Conservation (phyloP, 2,113 vertebrate species). For the Paratilapia polleni region DNA sequence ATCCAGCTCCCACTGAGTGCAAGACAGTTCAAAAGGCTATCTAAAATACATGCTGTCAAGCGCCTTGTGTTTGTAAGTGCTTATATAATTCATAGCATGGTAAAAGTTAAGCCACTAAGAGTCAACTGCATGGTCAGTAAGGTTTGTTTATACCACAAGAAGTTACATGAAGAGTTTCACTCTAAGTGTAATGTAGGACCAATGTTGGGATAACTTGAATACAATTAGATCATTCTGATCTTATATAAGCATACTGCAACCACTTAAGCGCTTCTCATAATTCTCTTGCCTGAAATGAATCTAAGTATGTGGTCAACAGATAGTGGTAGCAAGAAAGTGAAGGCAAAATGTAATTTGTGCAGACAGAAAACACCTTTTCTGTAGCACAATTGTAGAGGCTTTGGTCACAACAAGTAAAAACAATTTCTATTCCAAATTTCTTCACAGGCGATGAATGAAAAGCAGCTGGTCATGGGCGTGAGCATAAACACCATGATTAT, state of each 20-base stretch:
- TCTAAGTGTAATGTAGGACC: not conserved
- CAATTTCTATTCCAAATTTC: constrained; percentile 44
- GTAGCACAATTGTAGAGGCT: not conserved
- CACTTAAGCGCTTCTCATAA: not conserved
- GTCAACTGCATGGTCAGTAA: not conserved
- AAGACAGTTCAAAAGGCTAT: constrained; percentile 63
- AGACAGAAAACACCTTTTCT: constrained; percentile 28
- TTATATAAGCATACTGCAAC: not conserved
- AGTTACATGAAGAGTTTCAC: not conserved
- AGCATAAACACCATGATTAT: not conserved
- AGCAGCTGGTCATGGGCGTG: constrained; percentile 13
- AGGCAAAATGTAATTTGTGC: not conserved
- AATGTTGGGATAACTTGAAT: not conserved
- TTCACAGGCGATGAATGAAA: constrained; percentile 33
- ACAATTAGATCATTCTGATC: not conserved
- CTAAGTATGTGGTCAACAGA: not conserved
- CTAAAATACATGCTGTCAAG: constrained; percentile 57
- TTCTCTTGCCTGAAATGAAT: not conserved
- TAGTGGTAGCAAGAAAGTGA: not conserved
- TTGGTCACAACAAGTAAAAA: not conserved
- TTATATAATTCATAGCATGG: constrained; percentile 45
- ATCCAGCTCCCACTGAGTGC: constrained; percentile 58
- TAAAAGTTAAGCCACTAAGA: constrained; percentile 25
- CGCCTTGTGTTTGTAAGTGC: constrained; percentile 37
- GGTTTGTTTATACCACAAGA: not conserved